Evolutionary conservation across 2,888 invertebrate species (phyloP).

Genomic region (Scaptomyza flava): DNA sequence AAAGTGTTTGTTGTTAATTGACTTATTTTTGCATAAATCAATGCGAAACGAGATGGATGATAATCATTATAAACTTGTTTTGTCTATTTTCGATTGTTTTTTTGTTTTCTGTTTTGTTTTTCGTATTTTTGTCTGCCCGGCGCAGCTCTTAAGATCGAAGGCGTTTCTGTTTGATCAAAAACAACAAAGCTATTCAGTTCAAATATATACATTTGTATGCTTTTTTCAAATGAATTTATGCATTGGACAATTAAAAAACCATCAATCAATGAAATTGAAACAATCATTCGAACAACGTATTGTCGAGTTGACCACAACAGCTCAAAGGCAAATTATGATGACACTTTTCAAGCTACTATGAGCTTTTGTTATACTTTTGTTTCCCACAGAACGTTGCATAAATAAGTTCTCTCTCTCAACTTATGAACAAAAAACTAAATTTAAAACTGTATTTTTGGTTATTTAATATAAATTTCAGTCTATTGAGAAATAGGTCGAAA

Average conservation of each 20-base stretch:
- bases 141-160: constrained; percentile 9
- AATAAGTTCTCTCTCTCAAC: background rate
- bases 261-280: constrained; percentile 40
- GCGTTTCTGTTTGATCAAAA: constrained; percentile 16
- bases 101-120: background rate
- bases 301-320: background rate
- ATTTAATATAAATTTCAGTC: no score
- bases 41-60: constrained; percentile 35
- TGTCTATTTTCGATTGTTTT: background rate
- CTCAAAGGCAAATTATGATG: constrained; percentile 10
- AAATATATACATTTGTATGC: background rate
- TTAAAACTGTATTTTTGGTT: no score
- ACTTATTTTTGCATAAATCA: constrained; percentile 74
- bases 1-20: constrained; percentile 52
- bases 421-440: no score
- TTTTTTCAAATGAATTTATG: background rate
- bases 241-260: constrained; percentile 47
- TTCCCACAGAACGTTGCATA: background rate
- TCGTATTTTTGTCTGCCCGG: background rate
- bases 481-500: no score
- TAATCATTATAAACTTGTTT: constrained; percentile 34
- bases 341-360: constrained; percentile 18
- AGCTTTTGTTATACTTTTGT: constrained; percentile 13
- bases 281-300: constrained; percentile 14
- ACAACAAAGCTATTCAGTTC: constrained; percentile 30